phyloP scores from a whole-genome alignment of 2,888 invertebrate species.

The Lasioglossum pauxillum region DNA sequence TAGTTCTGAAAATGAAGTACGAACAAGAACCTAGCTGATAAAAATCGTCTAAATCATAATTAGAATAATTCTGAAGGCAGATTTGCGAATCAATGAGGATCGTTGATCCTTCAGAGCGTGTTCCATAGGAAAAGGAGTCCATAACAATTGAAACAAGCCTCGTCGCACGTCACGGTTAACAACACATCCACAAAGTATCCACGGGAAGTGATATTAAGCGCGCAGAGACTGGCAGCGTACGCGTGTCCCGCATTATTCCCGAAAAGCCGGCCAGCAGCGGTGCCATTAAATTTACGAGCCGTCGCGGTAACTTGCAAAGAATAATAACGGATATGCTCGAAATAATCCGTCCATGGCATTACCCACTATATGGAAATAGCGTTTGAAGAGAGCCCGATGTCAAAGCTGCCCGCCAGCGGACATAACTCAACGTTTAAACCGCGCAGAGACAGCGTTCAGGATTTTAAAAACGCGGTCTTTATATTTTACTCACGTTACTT shows the following conservation, averaged over 20 bases:
- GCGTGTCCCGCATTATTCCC: conserved; percentile 43
- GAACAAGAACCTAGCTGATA: not conserved
- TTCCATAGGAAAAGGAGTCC: not conserved
- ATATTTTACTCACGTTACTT: conserved; percentile 30
- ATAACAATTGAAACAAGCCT: not conserved
- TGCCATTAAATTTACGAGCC: conserved; percentile 60
- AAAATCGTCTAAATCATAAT: not conserved
- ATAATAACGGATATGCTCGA: conserved; percentile 60
- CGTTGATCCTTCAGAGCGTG: too few relatives aligned
- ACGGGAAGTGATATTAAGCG: conserved; percentile 43
- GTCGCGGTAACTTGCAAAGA: conserved; percentile 60
- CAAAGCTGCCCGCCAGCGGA: conserved; percentile 47
- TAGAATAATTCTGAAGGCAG: not conserved
- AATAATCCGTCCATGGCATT: conserved; percentile 56
- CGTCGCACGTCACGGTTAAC: conserved; percentile 19
- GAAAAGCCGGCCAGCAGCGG: conserved; percentile 18
- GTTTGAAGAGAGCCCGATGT: conserved; percentile 59
- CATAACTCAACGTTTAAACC: conserved; percentile 56
- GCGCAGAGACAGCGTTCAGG: conserved; percentile 3
- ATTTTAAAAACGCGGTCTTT: conserved; percentile 44
- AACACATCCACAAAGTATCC: not conserved
- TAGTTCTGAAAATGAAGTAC: not conserved
- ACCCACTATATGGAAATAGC: conserved; percentile 62
- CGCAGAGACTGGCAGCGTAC: conserved; percentile 21
- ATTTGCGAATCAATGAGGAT: not conserved